Evolutionary conservation across 2,113 vertebrate species (phyloP).

Genomic region (Tragulus kanchil): DNA sequence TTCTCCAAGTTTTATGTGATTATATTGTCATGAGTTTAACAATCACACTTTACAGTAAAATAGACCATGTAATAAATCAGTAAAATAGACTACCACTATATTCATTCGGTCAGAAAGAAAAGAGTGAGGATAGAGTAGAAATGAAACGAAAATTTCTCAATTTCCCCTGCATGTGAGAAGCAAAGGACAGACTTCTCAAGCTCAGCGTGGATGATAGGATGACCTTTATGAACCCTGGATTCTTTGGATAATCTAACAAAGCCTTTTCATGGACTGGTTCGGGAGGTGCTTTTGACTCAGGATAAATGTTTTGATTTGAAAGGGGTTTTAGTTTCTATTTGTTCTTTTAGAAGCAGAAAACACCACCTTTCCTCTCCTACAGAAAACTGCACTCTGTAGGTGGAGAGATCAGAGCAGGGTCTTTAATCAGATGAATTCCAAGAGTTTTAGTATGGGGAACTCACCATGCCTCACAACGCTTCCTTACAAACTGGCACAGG

Average conservation of each 20-base stretch:
- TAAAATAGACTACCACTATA: not conserved
- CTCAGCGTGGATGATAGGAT: not conserved
- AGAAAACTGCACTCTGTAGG: not conserved
- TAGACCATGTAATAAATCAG: not conserved
- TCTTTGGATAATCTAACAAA: constrained; percentile 63
- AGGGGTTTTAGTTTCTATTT: constrained; percentile 42
- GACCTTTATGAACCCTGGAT: constrained; percentile 63
- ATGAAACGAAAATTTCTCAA: not conserved
- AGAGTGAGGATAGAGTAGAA: not conserved
- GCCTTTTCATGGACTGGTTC: constrained; percentile 40
- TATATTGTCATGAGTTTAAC: not conserved
- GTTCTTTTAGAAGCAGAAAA: not conserved
- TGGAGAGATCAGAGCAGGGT: constrained; percentile 32
- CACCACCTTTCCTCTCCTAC: constrained; percentile 45
- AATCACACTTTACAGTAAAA: not conserved
- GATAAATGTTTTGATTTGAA: constrained; percentile 71
- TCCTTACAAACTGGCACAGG: not conserved
- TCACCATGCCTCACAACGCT: not conserved
- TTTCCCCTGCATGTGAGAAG: not conserved
- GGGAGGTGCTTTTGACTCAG: constrained; percentile 22
- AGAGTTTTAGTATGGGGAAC: not conserved
- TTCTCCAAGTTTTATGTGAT: not conserved
- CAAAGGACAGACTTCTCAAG: not conserved
- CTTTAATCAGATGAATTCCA: constrained; percentile 9
- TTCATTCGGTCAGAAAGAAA: not conserved